These are phyloP conservation scores for Melanotaenia duboulayi DNA, from an alignment of 2,113 vertebrate species.

Conservation along the genomic window DNA sequence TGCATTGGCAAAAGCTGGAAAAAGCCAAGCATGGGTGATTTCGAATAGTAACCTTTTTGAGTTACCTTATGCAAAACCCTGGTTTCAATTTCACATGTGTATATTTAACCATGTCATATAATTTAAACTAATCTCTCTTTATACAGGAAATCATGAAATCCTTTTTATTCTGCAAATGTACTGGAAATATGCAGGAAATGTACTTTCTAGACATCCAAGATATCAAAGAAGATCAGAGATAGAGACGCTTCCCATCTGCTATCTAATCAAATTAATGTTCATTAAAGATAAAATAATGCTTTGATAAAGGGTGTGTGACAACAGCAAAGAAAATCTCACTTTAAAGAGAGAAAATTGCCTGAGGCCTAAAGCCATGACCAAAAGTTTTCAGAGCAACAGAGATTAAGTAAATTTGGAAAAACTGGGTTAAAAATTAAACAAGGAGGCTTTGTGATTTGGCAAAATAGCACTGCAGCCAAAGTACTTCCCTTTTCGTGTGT, in stretches of 20 bases:
- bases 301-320: slow-evolving; percentile 70
- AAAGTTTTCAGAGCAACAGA: slow-evolving; percentile 71
- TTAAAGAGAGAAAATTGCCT: slow-evolving; percentile 57
- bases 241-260: slow-evolving; percentile 63
- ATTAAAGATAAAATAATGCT: slow-evolving; percentile 77
- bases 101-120: slow-evolving; percentile 22
- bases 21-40: slow-evolving; percentile 12
- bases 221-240: slow-evolving; percentile 77
- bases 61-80: slow-evolving; percentile 7
- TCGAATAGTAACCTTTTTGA: background rate
- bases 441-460: slow-evolving; percentile 76
- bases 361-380: slow-evolving; percentile 63
- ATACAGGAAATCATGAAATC: slow-evolving; percentile 30
- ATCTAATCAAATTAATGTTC: slow-evolving; percentile 80
- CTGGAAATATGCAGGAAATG: slow-evolving; percentile 51
- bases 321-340: slow-evolving; percentile 62
- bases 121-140: slow-evolving; percentile 33
- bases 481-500: slow-evolving; percentile 68
- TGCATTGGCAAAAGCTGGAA: slow-evolving; percentile 16
- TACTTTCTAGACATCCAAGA: slow-evolving; percentile 63
- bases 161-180: slow-evolving; percentile 8
- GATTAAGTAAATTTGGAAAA: slow-evolving; percentile 51
- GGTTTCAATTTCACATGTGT: slow-evolving; percentile 26
- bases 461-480: slow-evolving; percentile 70
- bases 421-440: slow-evolving; percentile 9